These are phyloP conservation scores for Sparus aurata DNA, from an alignment of 2,797 vertebrate genomes.

Conservation along the genomic window DNA sequence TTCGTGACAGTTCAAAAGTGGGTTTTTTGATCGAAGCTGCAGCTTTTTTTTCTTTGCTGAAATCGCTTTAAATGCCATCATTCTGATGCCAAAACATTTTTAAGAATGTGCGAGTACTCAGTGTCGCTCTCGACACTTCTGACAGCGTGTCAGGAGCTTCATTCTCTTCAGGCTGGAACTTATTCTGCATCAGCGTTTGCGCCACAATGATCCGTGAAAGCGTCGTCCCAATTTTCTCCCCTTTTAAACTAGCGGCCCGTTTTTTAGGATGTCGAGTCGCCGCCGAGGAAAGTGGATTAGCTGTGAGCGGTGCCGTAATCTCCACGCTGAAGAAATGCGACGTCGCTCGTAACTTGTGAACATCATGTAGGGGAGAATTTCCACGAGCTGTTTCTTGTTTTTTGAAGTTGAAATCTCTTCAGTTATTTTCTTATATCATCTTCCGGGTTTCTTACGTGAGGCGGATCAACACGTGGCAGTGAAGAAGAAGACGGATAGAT, in stretches of 20 bases:
- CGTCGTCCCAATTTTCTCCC: background rate
- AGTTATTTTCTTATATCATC: too few relatives aligned
- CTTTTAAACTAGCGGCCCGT: background rate
- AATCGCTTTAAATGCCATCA: background rate
- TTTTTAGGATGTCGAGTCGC: background rate
- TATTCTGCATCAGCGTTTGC: background rate
- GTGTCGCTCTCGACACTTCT: background rate
- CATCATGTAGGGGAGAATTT: too few relatives aligned
- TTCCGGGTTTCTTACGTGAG: too few relatives aligned
- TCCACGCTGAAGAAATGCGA: background rate
- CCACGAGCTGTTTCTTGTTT: too few relatives aligned
- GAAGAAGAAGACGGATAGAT: background rate
- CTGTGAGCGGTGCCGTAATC: background rate
- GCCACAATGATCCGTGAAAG: background rate
- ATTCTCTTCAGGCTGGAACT: background rate
- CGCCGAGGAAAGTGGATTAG: background rate
- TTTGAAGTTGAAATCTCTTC: too few relatives aligned
- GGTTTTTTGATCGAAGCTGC: constrained; percentile 3
- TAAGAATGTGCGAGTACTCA: background rate
- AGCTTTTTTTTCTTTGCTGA: background rate
- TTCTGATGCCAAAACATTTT: constrained; percentile 1
- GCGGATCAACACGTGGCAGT: background rate
- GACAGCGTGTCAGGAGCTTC: constrained; percentile 1
- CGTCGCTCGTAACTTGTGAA: too few relatives aligned
- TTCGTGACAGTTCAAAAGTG: background rate